These are phyloP conservation scores for Mystacornis crossleyi DNA, from an alignment of 2,113 vertebrate species.

Conservation along the genomic window DNA sequence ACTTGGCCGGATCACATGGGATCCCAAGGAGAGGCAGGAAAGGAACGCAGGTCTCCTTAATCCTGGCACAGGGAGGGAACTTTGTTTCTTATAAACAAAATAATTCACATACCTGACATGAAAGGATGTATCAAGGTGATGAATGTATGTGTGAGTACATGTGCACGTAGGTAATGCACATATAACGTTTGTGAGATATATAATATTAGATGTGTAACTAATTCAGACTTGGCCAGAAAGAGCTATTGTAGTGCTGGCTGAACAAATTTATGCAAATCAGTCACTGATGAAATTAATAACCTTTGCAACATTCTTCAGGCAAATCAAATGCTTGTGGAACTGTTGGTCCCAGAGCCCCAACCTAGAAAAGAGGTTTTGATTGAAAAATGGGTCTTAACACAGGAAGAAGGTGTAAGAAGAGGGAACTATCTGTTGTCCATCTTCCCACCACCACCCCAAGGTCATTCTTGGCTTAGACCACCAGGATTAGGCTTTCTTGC, in stretches of 20 bases:
- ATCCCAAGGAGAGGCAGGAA: slow-evolving; percentile 27
- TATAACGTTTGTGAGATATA: background rate
- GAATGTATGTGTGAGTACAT: background rate
- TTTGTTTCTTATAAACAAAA: slow-evolving; percentile 61
- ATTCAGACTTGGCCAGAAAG: slow-evolving; percentile 10
- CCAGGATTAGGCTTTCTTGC: background rate
- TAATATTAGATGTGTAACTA: background rate
- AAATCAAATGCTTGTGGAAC: background rate
- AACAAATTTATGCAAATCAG: slow-evolving; percentile 40
- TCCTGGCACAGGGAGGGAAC: slow-evolving; percentile 6
- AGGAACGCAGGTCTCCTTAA: background rate
- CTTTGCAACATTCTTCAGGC: background rate
- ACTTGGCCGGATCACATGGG: slow-evolving; percentile 26
- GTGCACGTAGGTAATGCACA: background rate
- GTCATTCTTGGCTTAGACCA: background rate
- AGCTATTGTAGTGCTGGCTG: slow-evolving; percentile 6
- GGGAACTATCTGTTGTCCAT: background rate
- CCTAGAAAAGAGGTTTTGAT: background rate
- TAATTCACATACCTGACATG: slow-evolving; percentile 41
- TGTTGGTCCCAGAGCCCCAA: background rate
- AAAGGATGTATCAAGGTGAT: slow-evolving; percentile 3
- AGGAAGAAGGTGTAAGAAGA: background rate
- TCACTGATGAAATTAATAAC: background rate
- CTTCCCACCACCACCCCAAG: background rate
- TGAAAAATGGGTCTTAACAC: background rate